Evolutionary conservation across 2,888 invertebrate species (phyloP), one percentile per base, ranked within the genome.

Genomic region (Drosophila birchii): DNA sequence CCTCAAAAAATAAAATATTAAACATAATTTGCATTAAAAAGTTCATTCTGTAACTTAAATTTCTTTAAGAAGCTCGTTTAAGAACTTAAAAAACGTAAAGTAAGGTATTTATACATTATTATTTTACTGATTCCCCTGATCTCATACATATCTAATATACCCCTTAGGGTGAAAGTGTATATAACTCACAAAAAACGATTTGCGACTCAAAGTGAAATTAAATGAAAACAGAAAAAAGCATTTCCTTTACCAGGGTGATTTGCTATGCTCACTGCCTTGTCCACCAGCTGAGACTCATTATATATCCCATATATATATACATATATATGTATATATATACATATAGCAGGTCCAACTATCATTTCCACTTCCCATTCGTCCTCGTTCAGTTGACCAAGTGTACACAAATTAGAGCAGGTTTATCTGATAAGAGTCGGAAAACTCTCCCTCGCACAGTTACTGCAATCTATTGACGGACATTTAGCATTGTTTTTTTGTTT

Each of bases 371-470:
- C 32, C 67, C 59, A 68, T 62, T 70, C 54, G 67, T 69, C 69
- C 61, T 53, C 58, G 53, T 59, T 55, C 75, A 47, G 57, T 54
- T 69, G 75, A 72, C 75, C 71, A 78, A 86, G 81, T 84, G 87
- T 84, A 89, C 80, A 84, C 81, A 86, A 86, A 86, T 86, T 89
- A 89, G 80, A 80, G 78, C 81, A 89, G 78, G 80, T 86, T 87
- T 80, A 86, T 89, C 86, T 82, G 89, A 89, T 86, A 74, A 81
- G 60, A 73, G 75, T 75, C 79, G 78, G 76, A 75, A 75, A 45
- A 11, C 38, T 29, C 67, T 69, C 43, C 64, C 43, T 54, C 14
- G 39, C 23, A 23, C 23, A 45, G 55, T 64, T 57, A 56, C 80
- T 75, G 71, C 75, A 70, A 73, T 76, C 75, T 73, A 82, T 82